Conservation (phyloP, 2,113 vertebrate species). For the Puntigrus tetrazona region DNA sequence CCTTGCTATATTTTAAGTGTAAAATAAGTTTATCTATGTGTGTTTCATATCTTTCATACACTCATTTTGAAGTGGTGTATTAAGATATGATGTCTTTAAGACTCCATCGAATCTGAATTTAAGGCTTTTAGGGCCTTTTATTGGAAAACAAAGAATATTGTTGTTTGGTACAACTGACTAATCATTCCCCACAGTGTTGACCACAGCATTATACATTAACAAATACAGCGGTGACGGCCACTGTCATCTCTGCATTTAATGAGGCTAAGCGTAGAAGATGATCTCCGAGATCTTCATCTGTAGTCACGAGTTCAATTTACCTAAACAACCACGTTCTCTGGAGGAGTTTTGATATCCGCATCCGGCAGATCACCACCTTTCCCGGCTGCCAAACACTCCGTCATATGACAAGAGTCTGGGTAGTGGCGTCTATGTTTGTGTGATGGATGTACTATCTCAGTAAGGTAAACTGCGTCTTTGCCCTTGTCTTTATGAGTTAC, state of each 20-base stretch:
- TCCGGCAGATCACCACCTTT: constrained; percentile 95
- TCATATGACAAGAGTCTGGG: background rate
- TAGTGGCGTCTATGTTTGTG: background rate
- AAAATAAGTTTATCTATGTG: no score
- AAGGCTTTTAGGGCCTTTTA: no score
- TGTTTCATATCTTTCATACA: no score
- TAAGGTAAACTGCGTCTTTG: constrained; percentile 93
- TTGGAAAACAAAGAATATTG: no score
- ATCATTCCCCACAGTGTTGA: background rate
- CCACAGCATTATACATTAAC: no score
- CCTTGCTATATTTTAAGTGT: no score
- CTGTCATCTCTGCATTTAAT: constrained; percentile 84
- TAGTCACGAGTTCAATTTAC: constrained; percentile 98
- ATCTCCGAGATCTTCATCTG: constrained; percentile 96
- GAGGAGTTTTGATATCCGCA: constrained; percentile 89
- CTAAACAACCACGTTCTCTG: constrained; percentile 96
- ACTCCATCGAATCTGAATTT: no score
- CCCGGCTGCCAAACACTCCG: background rate
- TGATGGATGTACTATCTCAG: constrained; percentile 88
- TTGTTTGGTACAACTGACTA: background rate
- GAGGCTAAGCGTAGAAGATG: constrained; percentile 94
- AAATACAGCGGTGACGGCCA: background rate
- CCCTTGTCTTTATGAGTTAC: constrained; percentile 92
- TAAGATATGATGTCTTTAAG: no score
- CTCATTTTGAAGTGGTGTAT: no score